A percentile compares a stretch with the other conserved stretches of the same genome.
These are phyloP conservation scores for Fragum whitleyi DNA, from an alignment of 2,888 invertebrate species.

Conservation along the genomic window DNA sequence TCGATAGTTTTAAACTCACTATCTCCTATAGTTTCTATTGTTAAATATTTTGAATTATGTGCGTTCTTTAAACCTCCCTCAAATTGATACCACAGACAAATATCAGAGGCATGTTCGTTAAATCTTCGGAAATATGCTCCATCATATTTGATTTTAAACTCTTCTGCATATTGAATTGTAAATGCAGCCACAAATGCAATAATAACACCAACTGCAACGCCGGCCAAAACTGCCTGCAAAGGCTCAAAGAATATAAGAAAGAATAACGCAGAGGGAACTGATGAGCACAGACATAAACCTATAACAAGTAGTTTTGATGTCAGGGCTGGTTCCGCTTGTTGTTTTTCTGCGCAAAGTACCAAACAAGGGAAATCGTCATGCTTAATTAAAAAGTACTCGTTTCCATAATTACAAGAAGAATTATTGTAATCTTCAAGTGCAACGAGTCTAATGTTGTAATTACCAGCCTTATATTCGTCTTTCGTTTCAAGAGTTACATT, in stretches of 20 bases:
- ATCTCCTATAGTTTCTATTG: background rate
- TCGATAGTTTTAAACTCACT: background rate
- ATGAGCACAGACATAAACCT: background rate
- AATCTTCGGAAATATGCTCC: background rate
- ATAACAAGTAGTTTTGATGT: background rate
- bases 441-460: background rate
- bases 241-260: background rate
- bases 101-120: background rate
- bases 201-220: background rate
- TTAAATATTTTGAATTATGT: background rate
- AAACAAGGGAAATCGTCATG: background rate
- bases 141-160: background rate
- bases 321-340: background rate
- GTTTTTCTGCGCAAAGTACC: background rate
- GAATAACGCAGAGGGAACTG: background rate
- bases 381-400: background rate
- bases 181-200: background rate
- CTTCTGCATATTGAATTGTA: background rate
- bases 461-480: background rate
- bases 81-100: slow-evolving; percentile 1
- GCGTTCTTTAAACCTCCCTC: background rate
- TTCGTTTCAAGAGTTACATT: background rate
- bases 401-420: background rate
- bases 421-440: background rate
- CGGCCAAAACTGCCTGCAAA: background rate